Evolutionary conservation across 2,888 invertebrate genomes (phyloP).

Genomic region (Macaria liturata): DNA sequence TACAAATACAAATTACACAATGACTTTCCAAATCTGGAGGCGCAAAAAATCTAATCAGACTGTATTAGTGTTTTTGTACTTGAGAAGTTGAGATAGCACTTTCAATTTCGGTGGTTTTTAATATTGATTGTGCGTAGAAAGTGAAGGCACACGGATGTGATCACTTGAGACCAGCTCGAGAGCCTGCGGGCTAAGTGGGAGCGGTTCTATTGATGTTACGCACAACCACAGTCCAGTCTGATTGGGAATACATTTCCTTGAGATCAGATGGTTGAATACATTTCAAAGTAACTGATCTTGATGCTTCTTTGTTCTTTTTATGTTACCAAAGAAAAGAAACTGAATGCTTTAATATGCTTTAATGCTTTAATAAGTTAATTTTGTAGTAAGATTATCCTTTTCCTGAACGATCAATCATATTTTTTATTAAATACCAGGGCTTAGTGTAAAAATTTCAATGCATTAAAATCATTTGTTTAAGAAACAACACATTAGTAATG

Average conservation of each 20-base stretch:
- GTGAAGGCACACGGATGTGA: constrained; percentile 52
- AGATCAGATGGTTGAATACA: neutral
- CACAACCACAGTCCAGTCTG: neutral
- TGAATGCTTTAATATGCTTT: no score
- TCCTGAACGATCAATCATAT: no score
- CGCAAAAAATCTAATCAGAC: constrained; percentile 18
- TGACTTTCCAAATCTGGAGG: constrained; percentile 6
- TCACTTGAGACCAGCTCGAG: constrained; percentile 50
- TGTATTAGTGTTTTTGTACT: constrained; percentile 27
- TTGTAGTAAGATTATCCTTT: no score
- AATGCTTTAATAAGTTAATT: no score
- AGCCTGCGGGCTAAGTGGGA: constrained; percentile 34
- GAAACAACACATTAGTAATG: no score
- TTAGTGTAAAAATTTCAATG: no score
- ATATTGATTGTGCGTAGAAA: constrained; percentile 52
- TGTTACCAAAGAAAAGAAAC: no score
- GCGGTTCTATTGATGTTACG: constrained; percentile 32
- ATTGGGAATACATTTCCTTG: constrained; percentile 12
- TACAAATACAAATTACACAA: constrained; percentile 2
- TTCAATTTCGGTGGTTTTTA: constrained; percentile 47
- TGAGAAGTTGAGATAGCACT: constrained; percentile 36
- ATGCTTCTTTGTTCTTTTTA: no score
- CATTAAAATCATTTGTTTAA: no score
- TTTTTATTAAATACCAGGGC: no score
- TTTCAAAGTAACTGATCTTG: no score